phyloP scores from a whole-genome alignment of 2,113 vertebrate species.

The Anhinga rufa region DNA sequence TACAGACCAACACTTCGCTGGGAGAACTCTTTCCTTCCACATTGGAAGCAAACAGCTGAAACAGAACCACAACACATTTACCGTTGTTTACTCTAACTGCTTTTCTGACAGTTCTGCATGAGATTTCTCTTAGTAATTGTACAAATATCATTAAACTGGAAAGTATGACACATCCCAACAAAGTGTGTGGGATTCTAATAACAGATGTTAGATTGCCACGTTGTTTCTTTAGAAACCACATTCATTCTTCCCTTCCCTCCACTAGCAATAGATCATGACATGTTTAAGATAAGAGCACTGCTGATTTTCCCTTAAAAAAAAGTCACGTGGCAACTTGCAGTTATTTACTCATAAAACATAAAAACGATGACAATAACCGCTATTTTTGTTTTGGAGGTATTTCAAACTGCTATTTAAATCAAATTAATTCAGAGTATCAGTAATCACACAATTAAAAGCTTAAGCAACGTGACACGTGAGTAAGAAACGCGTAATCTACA shows the following conservation, averaged over 20 bases:
- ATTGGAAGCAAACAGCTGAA: constrained; percentile 90
- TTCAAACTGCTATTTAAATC: neutral
- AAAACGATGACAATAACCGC: neutral
- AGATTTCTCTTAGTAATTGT: neutral
- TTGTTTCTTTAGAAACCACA: neutral
- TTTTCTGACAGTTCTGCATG: neutral
- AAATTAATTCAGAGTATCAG: neutral
- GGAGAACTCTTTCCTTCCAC: constrained; percentile 92
- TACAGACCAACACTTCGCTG: constrained; percentile 92
- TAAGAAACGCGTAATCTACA: neutral
- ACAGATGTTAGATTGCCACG: neutral
- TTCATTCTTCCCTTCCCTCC: neutral
- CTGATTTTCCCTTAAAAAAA: neutral
- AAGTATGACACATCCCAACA: neutral
- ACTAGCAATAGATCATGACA: neutral
- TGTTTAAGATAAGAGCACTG: neutral
- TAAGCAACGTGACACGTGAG: neutral
- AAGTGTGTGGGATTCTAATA: neutral
- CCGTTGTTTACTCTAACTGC: neutral
- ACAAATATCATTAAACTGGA: neutral
- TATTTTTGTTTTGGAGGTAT: neutral
- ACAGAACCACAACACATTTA: neutral
- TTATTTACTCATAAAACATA: neutral
- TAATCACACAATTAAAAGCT: neutral
- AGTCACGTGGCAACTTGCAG: neutral